A percentile compares a stretch with the other conserved stretches of the same genome.
phyloP scores from a whole-genome alignment of 2,888 invertebrate species.

The Philonicus albiceps region DNA sequence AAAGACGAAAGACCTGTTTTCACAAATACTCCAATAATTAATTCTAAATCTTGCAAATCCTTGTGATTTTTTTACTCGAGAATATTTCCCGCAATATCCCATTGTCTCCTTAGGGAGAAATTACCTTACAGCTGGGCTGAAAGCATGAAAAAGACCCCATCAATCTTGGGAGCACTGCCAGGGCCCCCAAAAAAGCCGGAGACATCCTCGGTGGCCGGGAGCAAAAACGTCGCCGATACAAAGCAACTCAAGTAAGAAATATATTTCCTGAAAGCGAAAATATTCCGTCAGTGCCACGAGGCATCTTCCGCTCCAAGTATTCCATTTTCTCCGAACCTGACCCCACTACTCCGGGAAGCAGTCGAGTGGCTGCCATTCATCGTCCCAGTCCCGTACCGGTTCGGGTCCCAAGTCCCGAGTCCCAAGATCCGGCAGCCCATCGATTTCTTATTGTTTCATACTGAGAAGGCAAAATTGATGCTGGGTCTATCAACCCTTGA shows the following conservation, averaged over 20 bases:
- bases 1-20: background rate
- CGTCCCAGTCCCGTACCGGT: background rate
- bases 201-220: background rate
- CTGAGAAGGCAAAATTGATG: slow-evolving; percentile 13
- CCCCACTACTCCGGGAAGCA: background rate
- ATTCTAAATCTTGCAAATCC: background rate
- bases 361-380: background rate
- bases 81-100: background rate
- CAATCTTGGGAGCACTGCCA: background rate
- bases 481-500: slow-evolving; percentile 40
- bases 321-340: slow-evolving; percentile 1
- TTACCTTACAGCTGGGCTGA: background rate
- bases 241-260: background rate
- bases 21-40: background rate
- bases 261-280: slow-evolving; percentile 19
- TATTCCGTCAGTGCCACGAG: slow-evolving; percentile 29
- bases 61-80: background rate
- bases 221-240: background rate
- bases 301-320: slow-evolving; percentile 15
- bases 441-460: slow-evolving; percentile 38
- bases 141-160: background rate
- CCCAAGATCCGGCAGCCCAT: background rate
- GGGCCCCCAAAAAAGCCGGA: background rate
- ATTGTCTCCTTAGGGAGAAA: background rate
- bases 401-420: background rate